A percentile compares a stretch with the other conserved stretches of the same genome.
Conservation (phyloP, 2,888 invertebrate genomes). For the Spilarctia lutea region DNA sequence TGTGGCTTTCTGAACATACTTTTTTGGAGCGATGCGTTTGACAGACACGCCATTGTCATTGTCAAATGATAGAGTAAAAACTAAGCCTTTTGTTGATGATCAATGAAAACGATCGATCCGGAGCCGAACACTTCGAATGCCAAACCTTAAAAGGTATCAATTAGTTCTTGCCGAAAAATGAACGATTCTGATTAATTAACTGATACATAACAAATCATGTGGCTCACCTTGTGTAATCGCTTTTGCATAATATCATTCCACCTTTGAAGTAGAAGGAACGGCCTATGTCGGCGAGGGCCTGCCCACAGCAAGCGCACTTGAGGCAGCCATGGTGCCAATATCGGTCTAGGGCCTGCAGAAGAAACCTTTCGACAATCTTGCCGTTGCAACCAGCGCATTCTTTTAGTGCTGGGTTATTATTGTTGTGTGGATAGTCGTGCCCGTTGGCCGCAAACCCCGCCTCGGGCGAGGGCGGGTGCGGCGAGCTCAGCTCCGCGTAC, state of each 20-base stretch:
- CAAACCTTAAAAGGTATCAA: conserved; percentile 70
- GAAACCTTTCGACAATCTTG: conserved; percentile 96
- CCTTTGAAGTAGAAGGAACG: conserved; percentile 96
- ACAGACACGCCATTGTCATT: conserved; percentile 85
- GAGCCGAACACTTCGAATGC: conserved; percentile 63
- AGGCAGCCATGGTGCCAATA: conserved; percentile 99
- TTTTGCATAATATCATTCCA: conserved; percentile 98
- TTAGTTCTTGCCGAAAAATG: conserved; percentile 62
- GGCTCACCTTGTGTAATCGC: conserved; percentile 96
- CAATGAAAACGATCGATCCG: conserved; percentile 75
- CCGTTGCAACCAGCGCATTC: conserved; percentile 97
- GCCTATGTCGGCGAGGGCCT: conserved; percentile 96
- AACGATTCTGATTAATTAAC: conserved; percentile 49
- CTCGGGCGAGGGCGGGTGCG: conserved; percentile 92
- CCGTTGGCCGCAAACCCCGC: conserved; percentile 88
- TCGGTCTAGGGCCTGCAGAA: conserved; percentile 96
- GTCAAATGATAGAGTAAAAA: conserved; percentile 82
- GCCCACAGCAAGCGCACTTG: conserved; percentile 96
- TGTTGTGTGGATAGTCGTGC: conserved; percentile 88
- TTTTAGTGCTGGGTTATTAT: conserved; percentile 88
- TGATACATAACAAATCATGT: conserved; percentile 36
- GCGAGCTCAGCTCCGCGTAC: conserved; percentile 93
- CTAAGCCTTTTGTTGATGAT: conserved; percentile 75
- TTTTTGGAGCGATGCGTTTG: conserved; percentile 81
- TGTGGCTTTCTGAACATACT: conserved; percentile 79